A percentile compares a stretch with the other conserved stretches of the same genome.
Conservation (phyloP, 2,888 invertebrate genomes). For the Lissocephala sabroskyi region DNA sequence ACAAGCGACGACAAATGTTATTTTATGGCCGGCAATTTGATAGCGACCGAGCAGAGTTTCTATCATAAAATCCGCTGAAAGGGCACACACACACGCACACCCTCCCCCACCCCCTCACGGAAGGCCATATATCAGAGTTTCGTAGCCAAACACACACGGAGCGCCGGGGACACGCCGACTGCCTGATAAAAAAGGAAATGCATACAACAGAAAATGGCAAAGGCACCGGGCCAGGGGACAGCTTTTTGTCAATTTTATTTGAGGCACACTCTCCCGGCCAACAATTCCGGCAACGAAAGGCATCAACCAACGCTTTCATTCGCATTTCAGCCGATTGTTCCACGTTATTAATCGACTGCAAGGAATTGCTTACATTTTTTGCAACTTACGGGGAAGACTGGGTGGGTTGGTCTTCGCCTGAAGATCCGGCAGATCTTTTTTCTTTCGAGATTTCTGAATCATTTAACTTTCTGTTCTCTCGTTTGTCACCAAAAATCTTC, state of each 20-base stretch:
- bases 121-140: conserved; percentile 33
- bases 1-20: conserved; percentile 36
- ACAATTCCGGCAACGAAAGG: too few relatives aligned
- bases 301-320: too few relatives aligned
- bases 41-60: conserved; percentile 4
- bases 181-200: conserved; percentile 17
- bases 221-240: too few relatives aligned
- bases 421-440: too few relatives aligned
- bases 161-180: not conserved
- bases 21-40: conserved; percentile 41
- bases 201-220: conserved; percentile 33
- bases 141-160: conserved; percentile 11
- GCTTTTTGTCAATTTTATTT: conserved; percentile 43
- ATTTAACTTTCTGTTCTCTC: too few relatives aligned
- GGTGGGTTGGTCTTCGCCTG: too few relatives aligned
- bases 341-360: too few relatives aligned
- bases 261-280: conserved; percentile 17
- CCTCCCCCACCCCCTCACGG: not conserved
- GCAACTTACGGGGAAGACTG: too few relatives aligned
- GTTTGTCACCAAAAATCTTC: too few relatives aligned
- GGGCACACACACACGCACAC: conserved; percentile 21
- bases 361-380: too few relatives aligned
- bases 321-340: too few relatives aligned
- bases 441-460: too few relatives aligned
- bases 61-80: conserved; percentile 36